Evolutionary conservation across 2,797 vertebrate species (phyloP).

Genomic region (Pseudomugil tenellus): DNA sequence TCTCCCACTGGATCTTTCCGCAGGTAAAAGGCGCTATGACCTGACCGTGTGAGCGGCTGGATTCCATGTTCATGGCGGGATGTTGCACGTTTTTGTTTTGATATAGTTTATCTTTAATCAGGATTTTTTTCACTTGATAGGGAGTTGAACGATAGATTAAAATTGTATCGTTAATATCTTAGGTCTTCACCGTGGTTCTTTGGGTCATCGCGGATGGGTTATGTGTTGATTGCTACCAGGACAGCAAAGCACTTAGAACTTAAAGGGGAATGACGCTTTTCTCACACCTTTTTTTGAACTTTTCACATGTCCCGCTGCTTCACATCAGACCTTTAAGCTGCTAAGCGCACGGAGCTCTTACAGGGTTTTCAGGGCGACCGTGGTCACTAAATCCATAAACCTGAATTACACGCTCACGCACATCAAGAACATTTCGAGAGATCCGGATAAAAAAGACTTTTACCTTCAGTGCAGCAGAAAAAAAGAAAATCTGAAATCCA

Average conservation of each 20-base stretch:
- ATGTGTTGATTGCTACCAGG: slow-evolving; percentile 78
- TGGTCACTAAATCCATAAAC: slow-evolving; percentile 48
- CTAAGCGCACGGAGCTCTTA: slow-evolving; percentile 55
- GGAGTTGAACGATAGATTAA: slow-evolving; percentile 37
- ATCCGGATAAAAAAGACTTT: slow-evolving; percentile 42
- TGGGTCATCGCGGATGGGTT: slow-evolving; percentile 67
- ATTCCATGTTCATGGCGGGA: slow-evolving; percentile 38
- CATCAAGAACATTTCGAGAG: slow-evolving; percentile 42
- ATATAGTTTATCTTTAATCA: slow-evolving; percentile 21
- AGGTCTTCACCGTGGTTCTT: too few species aligned
- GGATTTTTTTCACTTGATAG: slow-evolving; percentile 18
- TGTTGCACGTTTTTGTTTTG: slow-evolving; percentile 6
- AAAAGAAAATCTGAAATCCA: slow-evolving; percentile 52
- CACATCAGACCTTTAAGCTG: slow-evolving; percentile 36
- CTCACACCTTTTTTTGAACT: slow-evolving; percentile 80
- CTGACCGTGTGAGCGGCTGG: slow-evolving; percentile 62
- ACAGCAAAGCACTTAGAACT: slow-evolving; percentile 84
- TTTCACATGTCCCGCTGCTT: slow-evolving; percentile 71
- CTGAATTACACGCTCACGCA: slow-evolving; percentile 36
- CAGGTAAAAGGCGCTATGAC: slow-evolving; percentile 77
- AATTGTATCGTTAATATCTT: slow-evolving; percentile 45
- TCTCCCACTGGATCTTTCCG: slow-evolving; percentile 75
- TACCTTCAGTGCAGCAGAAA: slow-evolving; percentile 23
- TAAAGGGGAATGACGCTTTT: slow-evolving; percentile 77
- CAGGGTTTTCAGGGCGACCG: slow-evolving; percentile 15